Evolutionary conservation across 35 echinoderm and acorn worm genomes (phyloP).

Genomic region (Ptychodera flava): DNA sequence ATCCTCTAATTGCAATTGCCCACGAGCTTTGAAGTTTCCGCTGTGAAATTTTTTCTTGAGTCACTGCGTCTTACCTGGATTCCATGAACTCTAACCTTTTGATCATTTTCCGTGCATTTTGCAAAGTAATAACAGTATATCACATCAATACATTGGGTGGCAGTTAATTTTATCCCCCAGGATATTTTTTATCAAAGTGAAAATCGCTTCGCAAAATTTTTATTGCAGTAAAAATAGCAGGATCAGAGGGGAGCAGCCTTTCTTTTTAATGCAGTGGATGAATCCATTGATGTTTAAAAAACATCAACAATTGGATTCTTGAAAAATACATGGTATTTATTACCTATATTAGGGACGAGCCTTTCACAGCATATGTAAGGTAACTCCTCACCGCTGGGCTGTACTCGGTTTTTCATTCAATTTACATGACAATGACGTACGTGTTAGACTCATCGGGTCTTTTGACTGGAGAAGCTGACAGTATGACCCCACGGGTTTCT

Average conservation of each 20-base stretch:
- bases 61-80: background rate
- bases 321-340: background rate
- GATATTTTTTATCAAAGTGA: background rate
- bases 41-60: background rate
- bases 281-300: background rate
- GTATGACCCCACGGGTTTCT: background rate
- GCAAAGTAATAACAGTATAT: background rate
- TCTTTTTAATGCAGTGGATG: background rate
- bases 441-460: background rate
- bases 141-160: background rate
- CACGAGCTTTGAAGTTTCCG: background rate
- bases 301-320: background rate
- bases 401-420: background rate
- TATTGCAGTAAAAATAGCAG: background rate
- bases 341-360: background rate
- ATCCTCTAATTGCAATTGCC: background rate
- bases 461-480: background rate
- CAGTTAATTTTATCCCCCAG: background rate
- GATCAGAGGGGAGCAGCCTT: background rate
- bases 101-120: background rate
- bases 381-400: background rate
- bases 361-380: background rate
- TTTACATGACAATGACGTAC: background rate
- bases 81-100: background rate
- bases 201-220: background rate